Base-by-base conservation (phyloP, 2,797 vertebrate species). In the Gallinago stenura region DNA sequence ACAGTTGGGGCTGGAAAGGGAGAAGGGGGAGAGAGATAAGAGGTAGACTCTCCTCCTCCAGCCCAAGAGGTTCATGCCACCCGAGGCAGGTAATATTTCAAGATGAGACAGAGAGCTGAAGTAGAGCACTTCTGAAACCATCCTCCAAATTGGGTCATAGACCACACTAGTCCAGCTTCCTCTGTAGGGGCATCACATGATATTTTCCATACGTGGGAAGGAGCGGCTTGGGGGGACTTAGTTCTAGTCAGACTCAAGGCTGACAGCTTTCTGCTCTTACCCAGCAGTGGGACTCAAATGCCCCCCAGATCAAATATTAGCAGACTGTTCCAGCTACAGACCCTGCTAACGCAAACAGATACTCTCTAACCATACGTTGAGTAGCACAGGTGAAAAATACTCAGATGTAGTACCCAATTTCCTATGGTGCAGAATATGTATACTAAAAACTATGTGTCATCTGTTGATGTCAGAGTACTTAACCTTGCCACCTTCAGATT, bases 21-120 rank as follows among this genome's bases (percentile, higher is more conserved):
- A 92, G 58, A 86, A 88, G 61, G 53, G 48, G 57, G 26, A 68
- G 17, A 83, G n/a, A 92, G 81, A 54, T 92, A 87, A 93, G 93
- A 77, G 71, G n/a, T 71, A 95, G 71, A 61, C 54, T 93, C 73
- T 75, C 25, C 72, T 96, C n/a, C 57, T 92, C 46, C 64, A 83
- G 35, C 69, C 72, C 43, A 81, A 87, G 78, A 75, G 37, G 26
- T 89, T 96, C 69, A 12, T 66, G 61, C 48, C 64, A 90, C 60
- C 46, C 1, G 5, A 79, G 76, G 68, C 64, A 72, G 57, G 56
- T 81, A 77, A 65, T 73, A 71, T 68, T 90, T 93, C 53, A 61
- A 65, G 62, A 41, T 54, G 66, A 10, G 46, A 35, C 50, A 78
- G 50, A 56, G 25, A 39, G 43, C 61, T 90, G 77, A 86, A 89